Conservation (phyloP, 2,797 vertebrate genomes). For the Cheirogaleus major region DNA sequence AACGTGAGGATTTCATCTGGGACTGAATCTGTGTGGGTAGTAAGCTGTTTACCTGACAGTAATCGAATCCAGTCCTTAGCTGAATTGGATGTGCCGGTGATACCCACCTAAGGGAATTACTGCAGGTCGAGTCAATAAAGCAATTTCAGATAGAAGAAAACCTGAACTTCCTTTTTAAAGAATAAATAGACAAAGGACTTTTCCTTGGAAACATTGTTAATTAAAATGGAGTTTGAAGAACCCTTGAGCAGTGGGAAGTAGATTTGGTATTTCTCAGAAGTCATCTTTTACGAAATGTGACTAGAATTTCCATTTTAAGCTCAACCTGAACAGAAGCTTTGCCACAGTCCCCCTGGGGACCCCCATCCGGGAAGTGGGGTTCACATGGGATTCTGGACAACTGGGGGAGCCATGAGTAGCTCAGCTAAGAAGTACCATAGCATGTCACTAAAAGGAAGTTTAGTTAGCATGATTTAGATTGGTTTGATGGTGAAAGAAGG, state of each 20-base stretch:
- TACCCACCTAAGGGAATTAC: slow-evolving; percentile 63
- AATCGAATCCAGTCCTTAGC: slow-evolving; percentile 70
- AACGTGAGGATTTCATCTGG: slow-evolving; percentile 55
- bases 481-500: not conserved
- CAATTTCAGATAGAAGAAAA: slow-evolving; percentile 67
- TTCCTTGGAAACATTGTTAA: slow-evolving; percentile 57
- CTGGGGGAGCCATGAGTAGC: not conserved
- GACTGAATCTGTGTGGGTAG: slow-evolving; percentile 45
- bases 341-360: fast-evolving
- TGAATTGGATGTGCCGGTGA: slow-evolving; percentile 65
- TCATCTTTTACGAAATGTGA: slow-evolving; percentile 53
- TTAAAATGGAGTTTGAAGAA: slow-evolving; percentile 69
- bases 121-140: slow-evolving; percentile 70
- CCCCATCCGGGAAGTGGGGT: not conserved
- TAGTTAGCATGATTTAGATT: not conserved
- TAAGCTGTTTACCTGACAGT: slow-evolving; percentile 72
- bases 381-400: not conserved
- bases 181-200: slow-evolving; percentile 66
- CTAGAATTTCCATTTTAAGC: slow-evolving; percentile 34
- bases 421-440: not conserved
- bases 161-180: slow-evolving; percentile 46
- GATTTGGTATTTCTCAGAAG: slow-evolving; percentile 50
- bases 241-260: not conserved
- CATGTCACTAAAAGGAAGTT: not conserved
- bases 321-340: not conserved